Base-by-base conservation (phyloP, 2,888 invertebrate species). In the Hermaeophaga mercurialis region DNA sequence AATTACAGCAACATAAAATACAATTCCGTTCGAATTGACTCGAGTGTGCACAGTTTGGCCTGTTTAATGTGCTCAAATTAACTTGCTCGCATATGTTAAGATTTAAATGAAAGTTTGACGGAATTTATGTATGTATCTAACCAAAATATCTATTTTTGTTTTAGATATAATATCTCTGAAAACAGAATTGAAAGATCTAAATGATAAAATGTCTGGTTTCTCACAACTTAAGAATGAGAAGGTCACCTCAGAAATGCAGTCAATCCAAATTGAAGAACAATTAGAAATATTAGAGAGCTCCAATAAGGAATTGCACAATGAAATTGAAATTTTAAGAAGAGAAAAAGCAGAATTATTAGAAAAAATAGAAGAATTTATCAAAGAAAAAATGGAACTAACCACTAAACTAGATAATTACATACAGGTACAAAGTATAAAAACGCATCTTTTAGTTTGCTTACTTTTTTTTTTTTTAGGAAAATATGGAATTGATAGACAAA, bases 181-280 rank as follows among this genome's bases (percentile, higher is more conserved):
- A 74, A 84, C 84, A 62, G 85, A 88, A 67, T 79, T 86, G 65
- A 80, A 82, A 49, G 80, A 81, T 34, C 80, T 88, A 60, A 85
- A 86, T 69, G 82, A 82, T 64, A 83, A 82, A 72, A 72, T 85
- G 49, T 81, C 82, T 26, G 84, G 85, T 64, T 81, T 85, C 54
- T 81, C 84, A 39, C 82, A 84, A 64, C 77, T 85, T 3, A 84
- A 88, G 75, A 86, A 81, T 76, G 82, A 83, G 49, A 85, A 87
- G 71, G 89, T 91, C n/a, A 84, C 85, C 18, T 85, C 89, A 1
- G 90, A 92, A 80, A 86, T 92, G 71, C 87, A 85, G 65, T 85
- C 87, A 5, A 87, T 90, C 28, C 88, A 91, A 68, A 75, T 90
- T 58, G 92, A 93, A 75, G 91, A 92, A 74, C 86, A 89, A 73